Conservation (phyloP, 2,888 invertebrate species). For the Eurois occulta region DNA sequence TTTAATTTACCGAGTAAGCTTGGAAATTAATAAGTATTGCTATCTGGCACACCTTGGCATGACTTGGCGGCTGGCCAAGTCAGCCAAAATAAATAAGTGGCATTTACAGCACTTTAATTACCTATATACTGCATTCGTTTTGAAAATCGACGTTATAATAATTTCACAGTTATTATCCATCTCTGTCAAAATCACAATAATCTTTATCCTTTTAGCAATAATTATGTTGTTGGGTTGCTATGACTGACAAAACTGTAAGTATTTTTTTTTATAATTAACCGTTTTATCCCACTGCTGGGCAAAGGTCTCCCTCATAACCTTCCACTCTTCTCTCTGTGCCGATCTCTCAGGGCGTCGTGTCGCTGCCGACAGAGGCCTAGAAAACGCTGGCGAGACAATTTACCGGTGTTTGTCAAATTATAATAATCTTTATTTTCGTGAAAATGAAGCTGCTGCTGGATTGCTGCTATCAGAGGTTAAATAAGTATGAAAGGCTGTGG, state of each 20-base stretch:
- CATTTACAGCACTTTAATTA: conserved; percentile 42
- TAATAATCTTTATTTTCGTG: too few relatives aligned
- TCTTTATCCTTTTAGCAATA: background rate
- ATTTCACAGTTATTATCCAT: background rate
- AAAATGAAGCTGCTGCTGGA: background rate
- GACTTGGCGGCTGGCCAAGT: conserved; percentile 61
- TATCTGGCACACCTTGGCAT: conserved; percentile 57
- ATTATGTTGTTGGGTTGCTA: background rate
- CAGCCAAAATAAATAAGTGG: conserved; percentile 44
- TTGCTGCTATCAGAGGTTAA: background rate
- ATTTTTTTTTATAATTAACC: too few relatives aligned
- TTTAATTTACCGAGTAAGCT: conserved; percentile 29
- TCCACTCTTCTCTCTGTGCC: background rate
- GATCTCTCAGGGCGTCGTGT: background rate
- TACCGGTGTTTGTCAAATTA: background rate
- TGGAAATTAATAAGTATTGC: conserved; percentile 36
- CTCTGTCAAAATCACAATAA: background rate
- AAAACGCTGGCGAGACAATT: background rate
- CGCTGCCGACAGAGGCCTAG: background rate
- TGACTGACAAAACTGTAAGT: background rate
- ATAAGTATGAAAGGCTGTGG: background rate
- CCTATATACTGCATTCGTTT: conserved; percentile 20
- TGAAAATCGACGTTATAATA: conserved; percentile 11
- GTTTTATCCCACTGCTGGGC: background rate
- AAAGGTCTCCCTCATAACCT: background rate